phyloP scores from a whole-genome alignment of 2,113 vertebrate species.

The Spilogale gracilis region DNA sequence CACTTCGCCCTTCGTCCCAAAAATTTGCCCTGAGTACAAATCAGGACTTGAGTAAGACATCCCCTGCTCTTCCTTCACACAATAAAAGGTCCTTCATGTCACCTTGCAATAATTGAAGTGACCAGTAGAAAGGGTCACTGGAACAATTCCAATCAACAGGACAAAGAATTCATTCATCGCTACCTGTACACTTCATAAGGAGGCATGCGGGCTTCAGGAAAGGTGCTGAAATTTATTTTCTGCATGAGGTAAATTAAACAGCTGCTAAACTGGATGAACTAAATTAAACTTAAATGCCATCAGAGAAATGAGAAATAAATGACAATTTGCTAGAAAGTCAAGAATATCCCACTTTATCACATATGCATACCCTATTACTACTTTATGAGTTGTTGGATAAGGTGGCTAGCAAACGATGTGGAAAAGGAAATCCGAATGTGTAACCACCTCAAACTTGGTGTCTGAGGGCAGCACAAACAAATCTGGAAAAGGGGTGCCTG shows the following conservation, averaged over 20 bases:
- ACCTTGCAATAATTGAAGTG: constrained; percentile 53
- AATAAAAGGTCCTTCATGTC: neutral
- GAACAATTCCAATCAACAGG: neutral
- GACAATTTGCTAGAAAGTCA: neutral
- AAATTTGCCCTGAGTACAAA: neutral
- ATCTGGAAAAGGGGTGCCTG: neutral
- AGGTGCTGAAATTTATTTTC: constrained; percentile 69
- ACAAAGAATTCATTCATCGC: constrained; percentile 24
- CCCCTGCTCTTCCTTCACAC: neutral
- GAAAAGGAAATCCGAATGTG: neutral
- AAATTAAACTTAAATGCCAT: neutral
- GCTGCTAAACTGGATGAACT: neutral
- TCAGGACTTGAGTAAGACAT: neutral
- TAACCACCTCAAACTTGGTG: neutral
- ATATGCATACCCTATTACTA: too few species aligned
- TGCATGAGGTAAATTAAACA: constrained; percentile 45
- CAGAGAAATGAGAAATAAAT: neutral
- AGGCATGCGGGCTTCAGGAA: constrained; percentile 51
- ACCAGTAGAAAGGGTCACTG: neutral
- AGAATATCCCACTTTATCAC: neutral
- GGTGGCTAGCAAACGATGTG: neutral
- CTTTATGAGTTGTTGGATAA: neutral
- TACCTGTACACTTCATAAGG: constrained; percentile 46
- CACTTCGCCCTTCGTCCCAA: neutral
- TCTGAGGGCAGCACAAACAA: neutral